phyloP scores from a whole-genome alignment of 1,140 invertebrate species.

The Dendrolimus punctatus region DNA sequence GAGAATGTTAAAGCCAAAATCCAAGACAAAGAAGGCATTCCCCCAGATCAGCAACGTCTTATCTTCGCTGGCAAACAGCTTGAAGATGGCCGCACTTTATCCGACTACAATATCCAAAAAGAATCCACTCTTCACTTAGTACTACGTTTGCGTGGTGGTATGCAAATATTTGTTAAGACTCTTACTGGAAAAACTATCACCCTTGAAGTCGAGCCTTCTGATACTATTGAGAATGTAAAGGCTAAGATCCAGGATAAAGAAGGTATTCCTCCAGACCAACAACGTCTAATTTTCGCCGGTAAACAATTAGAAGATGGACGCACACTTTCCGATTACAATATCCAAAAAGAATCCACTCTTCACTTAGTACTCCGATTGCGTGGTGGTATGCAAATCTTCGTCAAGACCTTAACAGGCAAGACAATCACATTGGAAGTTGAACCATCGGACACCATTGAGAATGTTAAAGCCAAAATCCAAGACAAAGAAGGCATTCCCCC shows the following conservation, averaged over 20 bases:
- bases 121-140: slow-evolving; percentile 7
- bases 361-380: slow-evolving; percentile 8
- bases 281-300: slow-evolving; percentile 10
- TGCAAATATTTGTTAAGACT: slow-evolving; percentile 12
- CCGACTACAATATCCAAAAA: slow-evolving; percentile 12
- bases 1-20: slow-evolving; percentile 14
- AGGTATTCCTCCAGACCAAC: slow-evolving; percentile 13
- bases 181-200: slow-evolving; percentile 12
- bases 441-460: slow-evolving; percentile 10
- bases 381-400: slow-evolving; percentile 13
- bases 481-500: slow-evolving; percentile 12
- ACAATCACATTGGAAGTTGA: slow-evolving; percentile 11
- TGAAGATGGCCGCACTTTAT: slow-evolving; percentile 8
- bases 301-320: slow-evolving; percentile 11
- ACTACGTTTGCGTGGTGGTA: slow-evolving; percentile 5
- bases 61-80: slow-evolving; percentile 11
- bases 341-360: slow-evolving; percentile 10
- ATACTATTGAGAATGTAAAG: slow-evolving; percentile 11
- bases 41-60: slow-evolving; percentile 9
- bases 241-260: slow-evolving; percentile 10
- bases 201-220: slow-evolving; percentile 8
- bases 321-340: slow-evolving; percentile 9
- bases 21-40: slow-evolving; percentile 11
- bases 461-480: slow-evolving; percentile 12
- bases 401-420: slow-evolving; percentile 8